phyloP scores from a whole-genome alignment of 2,797 vertebrate species.

The Sebastes ruberrimus region DNA sequence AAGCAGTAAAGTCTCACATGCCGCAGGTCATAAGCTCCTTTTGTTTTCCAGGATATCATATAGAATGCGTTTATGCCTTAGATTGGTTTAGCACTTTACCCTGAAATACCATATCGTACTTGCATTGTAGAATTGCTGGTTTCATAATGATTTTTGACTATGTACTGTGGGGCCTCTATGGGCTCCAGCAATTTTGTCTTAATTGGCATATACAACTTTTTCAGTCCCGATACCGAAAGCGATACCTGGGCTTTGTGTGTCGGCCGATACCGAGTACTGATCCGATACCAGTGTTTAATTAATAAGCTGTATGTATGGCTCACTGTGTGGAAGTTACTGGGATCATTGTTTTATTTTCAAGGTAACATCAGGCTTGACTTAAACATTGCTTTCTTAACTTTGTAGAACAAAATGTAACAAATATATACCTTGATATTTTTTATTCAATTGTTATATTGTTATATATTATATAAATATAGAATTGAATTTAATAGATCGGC shows the following conservation, averaged over 20 bases:
- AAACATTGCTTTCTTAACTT: too few relatives aligned
- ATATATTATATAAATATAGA: too few relatives aligned
- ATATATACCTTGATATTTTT: too few relatives aligned
- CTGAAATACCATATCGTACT: neutral
- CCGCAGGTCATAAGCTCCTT: neutral
- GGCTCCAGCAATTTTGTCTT: neutral
- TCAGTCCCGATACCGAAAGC: neutral
- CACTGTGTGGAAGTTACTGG: too few relatives aligned
- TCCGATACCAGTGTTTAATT: too few relatives aligned
- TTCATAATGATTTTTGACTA: neutral
- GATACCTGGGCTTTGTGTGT: too few relatives aligned
- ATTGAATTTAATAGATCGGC: too few relatives aligned
- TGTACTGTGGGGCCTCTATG: neutral
- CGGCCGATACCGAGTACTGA: too few relatives aligned
- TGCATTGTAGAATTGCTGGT: neutral
- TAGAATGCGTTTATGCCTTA: neutral
- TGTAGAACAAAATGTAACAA: too few relatives aligned
- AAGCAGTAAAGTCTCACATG: slow-evolving; percentile 9
- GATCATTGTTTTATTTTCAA: accelerated
- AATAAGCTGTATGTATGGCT: too few relatives aligned
- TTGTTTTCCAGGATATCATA: slow-evolving; percentile 11
- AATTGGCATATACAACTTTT: neutral
- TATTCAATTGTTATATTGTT: too few relatives aligned
- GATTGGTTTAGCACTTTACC: neutral
- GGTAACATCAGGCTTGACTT: too few relatives aligned